phyloP scores from a whole-genome alignment of 1,140 invertebrate species.

The Ceratosolen solmsi region DNA sequence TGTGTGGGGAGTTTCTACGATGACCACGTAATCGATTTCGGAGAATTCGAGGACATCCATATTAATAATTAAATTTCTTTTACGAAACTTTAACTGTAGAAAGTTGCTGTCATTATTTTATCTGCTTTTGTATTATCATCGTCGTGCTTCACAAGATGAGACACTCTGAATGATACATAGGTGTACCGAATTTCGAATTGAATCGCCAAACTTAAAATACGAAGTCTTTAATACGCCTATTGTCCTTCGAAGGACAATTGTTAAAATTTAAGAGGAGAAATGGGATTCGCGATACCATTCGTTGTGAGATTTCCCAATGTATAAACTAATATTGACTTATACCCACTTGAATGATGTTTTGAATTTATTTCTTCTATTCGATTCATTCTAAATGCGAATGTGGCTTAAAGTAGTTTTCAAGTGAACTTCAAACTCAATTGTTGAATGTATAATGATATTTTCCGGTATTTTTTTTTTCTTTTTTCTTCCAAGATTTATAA shows the following conservation, averaged over 20 bases:
- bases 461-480: too few species aligned
- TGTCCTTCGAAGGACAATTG: neutral
- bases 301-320: too few species aligned
- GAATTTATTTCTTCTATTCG: too few species aligned
- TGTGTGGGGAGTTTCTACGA: slow-evolving; percentile 5
- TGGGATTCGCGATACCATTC: neutral
- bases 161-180: too few species aligned
- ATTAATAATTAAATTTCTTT: slow-evolving; percentile 42
- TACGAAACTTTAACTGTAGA: slow-evolving; percentile 10
- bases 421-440: too few species aligned
- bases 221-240: neutral
- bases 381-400: too few species aligned
- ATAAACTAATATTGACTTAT: too few species aligned
- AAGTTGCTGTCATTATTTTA: neutral
- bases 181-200: neutral
- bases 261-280: neutral
- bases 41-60: neutral
- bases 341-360: too few species aligned
- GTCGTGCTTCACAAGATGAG: neutral
- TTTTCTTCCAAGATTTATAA: too few species aligned
- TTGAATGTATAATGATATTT: too few species aligned
- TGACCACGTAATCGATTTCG: slow-evolving; percentile 33
- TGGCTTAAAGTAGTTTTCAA: too few species aligned
- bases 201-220: neutral
- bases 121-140: neutral